A percentile compares a stretch with the other conserved stretches of the same genome.
Evolutionary conservation across 1,140 invertebrate genomes (phyloP).

Genomic region (Phymorhynchus buccinoides): DNA sequence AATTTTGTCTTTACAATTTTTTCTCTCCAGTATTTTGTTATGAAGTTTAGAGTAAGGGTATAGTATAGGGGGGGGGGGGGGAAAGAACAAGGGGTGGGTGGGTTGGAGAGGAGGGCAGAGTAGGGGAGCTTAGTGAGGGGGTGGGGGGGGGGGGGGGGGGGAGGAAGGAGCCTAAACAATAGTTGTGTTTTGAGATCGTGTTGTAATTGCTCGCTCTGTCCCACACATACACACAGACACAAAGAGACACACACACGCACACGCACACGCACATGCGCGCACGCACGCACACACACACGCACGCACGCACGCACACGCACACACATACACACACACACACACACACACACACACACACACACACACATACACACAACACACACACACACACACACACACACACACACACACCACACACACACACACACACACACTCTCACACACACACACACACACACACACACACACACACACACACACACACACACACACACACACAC

Average conservation of each 20-base stretch:
- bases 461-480: slow-evolving; percentile 28
- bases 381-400: too few species aligned
- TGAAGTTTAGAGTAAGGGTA: too few species aligned
- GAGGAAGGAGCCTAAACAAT: too few species aligned
- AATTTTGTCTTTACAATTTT: too few species aligned
- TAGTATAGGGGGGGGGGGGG: too few species aligned
- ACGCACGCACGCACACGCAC: slow-evolving; percentile 15
- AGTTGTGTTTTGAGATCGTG: too few species aligned
- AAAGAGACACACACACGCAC: too few species aligned
- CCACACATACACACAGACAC: too few species aligned
- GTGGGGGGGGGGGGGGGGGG: neutral
- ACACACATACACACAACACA: slow-evolving; percentile 34
- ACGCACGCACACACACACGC: slow-evolving; percentile 17
- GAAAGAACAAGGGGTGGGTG: too few species aligned
- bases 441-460: slow-evolving; percentile 21
- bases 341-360: slow-evolving; percentile 27
- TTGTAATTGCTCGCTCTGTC: neutral
- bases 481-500: slow-evolving; percentile 34
- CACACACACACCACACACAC: too few species aligned
- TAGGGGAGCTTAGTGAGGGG: neutral
- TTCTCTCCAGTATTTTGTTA: too few species aligned
- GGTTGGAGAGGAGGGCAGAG: too few species aligned
- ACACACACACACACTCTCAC: slow-evolving; percentile 32
- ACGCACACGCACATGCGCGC: slow-evolving; percentile 38
- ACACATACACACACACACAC: slow-evolving; percentile 21